These are phyloP conservation scores for Drosophila sordidula DNA, from an alignment of 2,888 invertebrate genomes.

Conservation along the genomic window DNA sequence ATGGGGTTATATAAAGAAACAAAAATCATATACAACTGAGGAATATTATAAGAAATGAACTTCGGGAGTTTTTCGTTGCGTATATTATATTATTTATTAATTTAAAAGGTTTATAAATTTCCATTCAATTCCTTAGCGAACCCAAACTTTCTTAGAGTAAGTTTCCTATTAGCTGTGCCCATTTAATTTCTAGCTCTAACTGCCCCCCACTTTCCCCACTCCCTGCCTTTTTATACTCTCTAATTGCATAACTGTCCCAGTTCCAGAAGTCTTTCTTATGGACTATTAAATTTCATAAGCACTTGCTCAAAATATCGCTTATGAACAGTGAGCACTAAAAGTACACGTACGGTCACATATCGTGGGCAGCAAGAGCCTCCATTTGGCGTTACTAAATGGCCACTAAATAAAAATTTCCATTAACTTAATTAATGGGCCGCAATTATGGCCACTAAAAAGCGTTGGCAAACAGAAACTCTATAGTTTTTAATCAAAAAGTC, in stretches of 20 bases:
- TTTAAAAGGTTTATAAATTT: not conserved
- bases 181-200: not conserved
- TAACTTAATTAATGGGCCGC: conserved; percentile 75
- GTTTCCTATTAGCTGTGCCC: not conserved
- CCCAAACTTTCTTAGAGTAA: not conserved
- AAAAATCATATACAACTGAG: not conserved
- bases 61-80: not conserved
- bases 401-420: conserved; percentile 76
- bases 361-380: conserved; percentile 11
- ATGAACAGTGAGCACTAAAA: conserved; percentile 55
- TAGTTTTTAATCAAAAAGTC: conserved; percentile 79
- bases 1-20: not conserved
- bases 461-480: conserved; percentile 63
- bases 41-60: not conserved
- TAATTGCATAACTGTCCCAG: conserved; percentile 51
- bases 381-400: conserved; percentile 43
- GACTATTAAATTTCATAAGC: conserved; percentile 55
- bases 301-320: conserved; percentile 50
- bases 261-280: conserved; percentile 11
- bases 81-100: not conserved
- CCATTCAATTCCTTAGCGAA: too few species aligned
- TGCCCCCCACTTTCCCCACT: not conserved
- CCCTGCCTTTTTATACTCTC: not conserved
- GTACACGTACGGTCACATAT: conserved; percentile 20
- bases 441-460: conserved; percentile 76